A percentile compares a stretch with the other conserved stretches of the same genome.
Evolutionary conservation across 2,113 vertebrate species (phyloP).

Genomic region (Corythaeola cristata): DNA sequence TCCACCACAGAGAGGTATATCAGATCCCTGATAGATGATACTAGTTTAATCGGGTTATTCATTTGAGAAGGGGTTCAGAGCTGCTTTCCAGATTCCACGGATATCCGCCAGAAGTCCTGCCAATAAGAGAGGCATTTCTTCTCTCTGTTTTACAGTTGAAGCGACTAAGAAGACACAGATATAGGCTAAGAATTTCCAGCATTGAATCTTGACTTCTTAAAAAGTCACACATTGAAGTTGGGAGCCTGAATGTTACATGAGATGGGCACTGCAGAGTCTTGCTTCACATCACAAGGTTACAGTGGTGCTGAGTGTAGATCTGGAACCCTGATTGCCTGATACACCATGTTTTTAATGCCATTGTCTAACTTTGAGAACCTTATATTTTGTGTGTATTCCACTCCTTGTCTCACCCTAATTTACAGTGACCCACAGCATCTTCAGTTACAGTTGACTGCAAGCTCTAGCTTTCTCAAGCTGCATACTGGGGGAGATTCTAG

Average conservation of each 20-base stretch:
- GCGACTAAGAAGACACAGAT: not conserved
- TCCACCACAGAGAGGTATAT: not conserved
- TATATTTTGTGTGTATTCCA: not conserved
- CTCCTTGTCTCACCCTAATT: not conserved
- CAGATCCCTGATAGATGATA: not conserved
- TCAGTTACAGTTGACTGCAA: not conserved
- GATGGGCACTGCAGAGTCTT: not conserved
- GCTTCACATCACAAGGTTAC: not conserved
- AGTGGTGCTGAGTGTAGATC: not conserved
- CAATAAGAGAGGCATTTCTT: not conserved
- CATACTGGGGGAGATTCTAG: not conserved
- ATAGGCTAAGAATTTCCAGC: not conserved
- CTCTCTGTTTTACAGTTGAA: not conserved
- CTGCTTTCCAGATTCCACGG: slow-evolving; percentile 3
- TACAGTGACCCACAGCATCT: not conserved
- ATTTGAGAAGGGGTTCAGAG: not conserved
- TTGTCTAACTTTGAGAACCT: not conserved
- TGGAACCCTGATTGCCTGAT: not conserved
- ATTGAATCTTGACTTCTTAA: not conserved
- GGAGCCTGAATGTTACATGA: not conserved
- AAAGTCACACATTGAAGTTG: not conserved
- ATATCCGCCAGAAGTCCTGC: not conserved
- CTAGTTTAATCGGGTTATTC: slow-evolving; percentile 2
- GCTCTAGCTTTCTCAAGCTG: not conserved
- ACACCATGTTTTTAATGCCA: not conserved